Percentiles rank a stretch among this genome's conserved stretches.
Conservation (phyloP, 2,888 invertebrate species). For the Drosophila aldrichi region DNA sequence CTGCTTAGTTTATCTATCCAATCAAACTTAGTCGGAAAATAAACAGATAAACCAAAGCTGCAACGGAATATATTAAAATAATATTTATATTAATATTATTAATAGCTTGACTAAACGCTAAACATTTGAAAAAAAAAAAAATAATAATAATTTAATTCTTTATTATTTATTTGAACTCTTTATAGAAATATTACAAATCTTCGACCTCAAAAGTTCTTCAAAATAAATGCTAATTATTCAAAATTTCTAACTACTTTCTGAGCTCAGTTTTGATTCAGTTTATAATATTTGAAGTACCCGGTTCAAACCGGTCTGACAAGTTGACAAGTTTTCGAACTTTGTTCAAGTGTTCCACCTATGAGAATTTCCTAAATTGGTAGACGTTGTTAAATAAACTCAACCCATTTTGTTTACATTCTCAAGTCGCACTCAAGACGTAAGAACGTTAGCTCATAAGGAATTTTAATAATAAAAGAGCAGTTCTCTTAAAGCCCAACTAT, state of each 20-base stretch:
- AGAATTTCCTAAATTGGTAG: not conserved
- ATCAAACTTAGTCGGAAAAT: not conserved
- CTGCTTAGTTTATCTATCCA: not conserved
- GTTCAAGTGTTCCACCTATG: slow-evolving; percentile 2
- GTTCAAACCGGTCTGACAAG: not conserved
- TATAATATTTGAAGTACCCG: not conserved
- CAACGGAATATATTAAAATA: not conserved
- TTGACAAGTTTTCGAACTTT: not conserved
- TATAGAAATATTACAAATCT: not conserved
- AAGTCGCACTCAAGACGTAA: not conserved
- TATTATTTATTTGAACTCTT: too few relatives aligned
- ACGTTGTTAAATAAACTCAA: not conserved
- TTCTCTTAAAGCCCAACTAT: not conserved
- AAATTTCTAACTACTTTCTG: not conserved
- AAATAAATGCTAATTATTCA: not conserved
- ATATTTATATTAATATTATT: not conserved
- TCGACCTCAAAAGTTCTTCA: not conserved
- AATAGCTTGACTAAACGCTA: too few relatives aligned
- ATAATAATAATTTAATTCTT: too few relatives aligned
- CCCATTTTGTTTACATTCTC: not conserved
- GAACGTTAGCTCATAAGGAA: not conserved
- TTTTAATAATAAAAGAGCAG: not conserved
- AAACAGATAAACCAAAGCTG: not conserved
- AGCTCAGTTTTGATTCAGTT: not conserved
- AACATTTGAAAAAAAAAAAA: too few relatives aligned